Conservation (phyloP, 2,113 vertebrate genomes). For the Pampusana beccarii region DNA sequence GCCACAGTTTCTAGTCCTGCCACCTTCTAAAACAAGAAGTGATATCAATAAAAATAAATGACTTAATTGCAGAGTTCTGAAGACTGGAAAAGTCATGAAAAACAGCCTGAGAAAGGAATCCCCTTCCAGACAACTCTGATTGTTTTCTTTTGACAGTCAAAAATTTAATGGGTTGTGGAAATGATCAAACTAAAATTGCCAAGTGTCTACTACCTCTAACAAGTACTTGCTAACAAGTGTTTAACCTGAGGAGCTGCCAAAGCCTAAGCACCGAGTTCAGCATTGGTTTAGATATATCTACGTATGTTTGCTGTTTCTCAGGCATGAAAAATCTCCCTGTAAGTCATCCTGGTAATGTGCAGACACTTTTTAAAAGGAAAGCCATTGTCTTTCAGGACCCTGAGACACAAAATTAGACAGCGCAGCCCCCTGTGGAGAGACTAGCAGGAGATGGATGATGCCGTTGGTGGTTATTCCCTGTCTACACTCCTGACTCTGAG, state of each 20-base stretch:
- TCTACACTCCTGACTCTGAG: constrained; percentile 1
- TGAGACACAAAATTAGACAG: not conserved
- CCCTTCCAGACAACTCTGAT: not conserved
- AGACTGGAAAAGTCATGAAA: not conserved
- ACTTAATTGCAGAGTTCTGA: not conserved
- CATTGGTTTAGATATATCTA: not conserved
- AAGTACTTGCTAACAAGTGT: not conserved
- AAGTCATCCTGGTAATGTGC: not conserved
- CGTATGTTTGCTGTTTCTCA: not conserved
- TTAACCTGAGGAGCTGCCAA: not conserved
- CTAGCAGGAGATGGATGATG: not conserved
- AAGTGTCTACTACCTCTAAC: not conserved
- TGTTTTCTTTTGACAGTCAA: not conserved
- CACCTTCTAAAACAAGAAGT: not conserved
- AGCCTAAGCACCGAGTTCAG: not conserved
- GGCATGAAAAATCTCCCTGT: not conserved
- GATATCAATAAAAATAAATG: not conserved
- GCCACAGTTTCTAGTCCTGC: not conserved
- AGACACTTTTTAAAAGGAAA: not conserved
- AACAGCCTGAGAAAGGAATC: not conserved
- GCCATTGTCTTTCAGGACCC: not conserved
- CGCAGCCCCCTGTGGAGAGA: not conserved
- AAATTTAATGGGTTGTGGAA: not conserved
- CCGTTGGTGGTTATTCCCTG: not conserved
- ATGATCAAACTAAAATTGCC: not conserved